A percentile compares a stretch with the other conserved stretches of the same genome.
Conservation (phyloP, 1,140 invertebrate species). For the Formica selysi region DNA sequence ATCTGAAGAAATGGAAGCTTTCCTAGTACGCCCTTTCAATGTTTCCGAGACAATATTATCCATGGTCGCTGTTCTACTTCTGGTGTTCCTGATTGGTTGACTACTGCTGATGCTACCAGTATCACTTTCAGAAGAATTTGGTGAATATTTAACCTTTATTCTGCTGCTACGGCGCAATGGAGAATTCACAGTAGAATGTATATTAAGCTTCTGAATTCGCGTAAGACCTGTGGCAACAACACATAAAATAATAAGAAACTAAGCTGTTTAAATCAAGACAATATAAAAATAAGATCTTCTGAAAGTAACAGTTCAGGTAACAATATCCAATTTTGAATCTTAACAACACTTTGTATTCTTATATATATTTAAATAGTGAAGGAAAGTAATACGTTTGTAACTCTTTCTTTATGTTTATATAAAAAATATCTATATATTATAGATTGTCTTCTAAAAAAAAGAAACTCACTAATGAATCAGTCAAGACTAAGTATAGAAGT, state of each 20-base stretch:
- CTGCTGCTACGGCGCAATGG: slow-evolving; percentile 76
- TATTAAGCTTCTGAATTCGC: slow-evolving; percentile 32
- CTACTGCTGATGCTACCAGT: slow-evolving; percentile 23
- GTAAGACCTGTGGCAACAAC: slow-evolving; percentile 51
- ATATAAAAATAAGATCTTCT: background rate
- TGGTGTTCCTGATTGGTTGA: slow-evolving; percentile 36
- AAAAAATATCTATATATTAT: background rate
- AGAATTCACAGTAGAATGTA: slow-evolving; percentile 64
- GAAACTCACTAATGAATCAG: background rate
- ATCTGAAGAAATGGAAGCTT: slow-evolving; percentile 74
- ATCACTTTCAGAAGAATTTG: slow-evolving; percentile 70
- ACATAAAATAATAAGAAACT: slow-evolving; percentile 11
- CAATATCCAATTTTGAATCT: slow-evolving; percentile 8
- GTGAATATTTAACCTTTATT: slow-evolving; percentile 71
- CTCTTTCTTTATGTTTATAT: background rate
- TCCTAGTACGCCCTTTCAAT: slow-evolving; percentile 69
- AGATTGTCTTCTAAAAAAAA: background rate
- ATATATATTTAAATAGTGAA: background rate
- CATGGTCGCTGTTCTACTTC: slow-evolving; percentile 53
- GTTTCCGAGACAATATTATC: slow-evolving; percentile 59
- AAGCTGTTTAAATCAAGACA: background rate
- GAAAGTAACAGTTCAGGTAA: background rate
- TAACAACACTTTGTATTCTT: background rate
- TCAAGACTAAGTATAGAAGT: background rate
- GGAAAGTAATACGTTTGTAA: background rate